Conservation (phyloP, 2,797 vertebrate species). For the Parambassis ranga region DNA sequence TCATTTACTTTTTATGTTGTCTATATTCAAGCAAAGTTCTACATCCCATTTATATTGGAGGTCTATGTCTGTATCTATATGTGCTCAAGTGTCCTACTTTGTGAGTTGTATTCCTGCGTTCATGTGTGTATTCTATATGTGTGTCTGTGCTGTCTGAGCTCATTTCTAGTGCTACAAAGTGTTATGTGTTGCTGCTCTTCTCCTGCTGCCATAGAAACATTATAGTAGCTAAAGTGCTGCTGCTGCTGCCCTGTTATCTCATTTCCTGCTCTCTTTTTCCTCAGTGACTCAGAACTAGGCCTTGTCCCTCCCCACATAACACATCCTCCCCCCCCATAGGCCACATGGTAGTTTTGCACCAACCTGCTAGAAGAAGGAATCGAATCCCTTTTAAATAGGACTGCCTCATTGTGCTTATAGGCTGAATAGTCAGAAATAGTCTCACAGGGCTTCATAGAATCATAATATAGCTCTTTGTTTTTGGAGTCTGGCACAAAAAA, state of each 20-base stretch:
- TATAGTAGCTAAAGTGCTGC: conserved; percentile 64
- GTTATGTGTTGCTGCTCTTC: conserved; percentile 67
- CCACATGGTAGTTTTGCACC: conserved; percentile 46
- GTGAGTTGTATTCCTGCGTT: conserved; percentile 41
- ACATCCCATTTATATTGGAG: conserved; percentile 60
- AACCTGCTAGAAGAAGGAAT: neutral
- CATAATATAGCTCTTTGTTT: conserved; percentile 4
- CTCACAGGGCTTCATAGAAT: conserved; percentile 20
- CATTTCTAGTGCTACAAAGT: conserved; percentile 45
- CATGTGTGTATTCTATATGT: conserved; percentile 30
- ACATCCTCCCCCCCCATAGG: conserved; percentile 59
- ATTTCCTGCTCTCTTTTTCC: conserved; percentile 75
- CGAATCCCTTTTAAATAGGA: conserved; percentile 14
- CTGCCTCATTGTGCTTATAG: conserved; percentile 18
- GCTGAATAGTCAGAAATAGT: conserved; percentile 11
- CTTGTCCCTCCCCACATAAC: conserved; percentile 41
- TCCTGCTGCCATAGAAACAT: conserved; percentile 72
- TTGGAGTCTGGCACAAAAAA: conserved; percentile 9
- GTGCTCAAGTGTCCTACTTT: conserved; percentile 56
- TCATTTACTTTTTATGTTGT: conserved; percentile 50
- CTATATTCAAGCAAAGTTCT: conserved; percentile 28
- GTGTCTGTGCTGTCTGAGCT: conserved; percentile 51
- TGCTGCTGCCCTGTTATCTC: conserved; percentile 68
- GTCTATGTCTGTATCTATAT: conserved; percentile 70
- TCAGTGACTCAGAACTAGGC: conserved; percentile 64